Base-by-base conservation (phyloP, 2,888 invertebrate species). In the Galeopsomyia nigrocyanea region DNA sequence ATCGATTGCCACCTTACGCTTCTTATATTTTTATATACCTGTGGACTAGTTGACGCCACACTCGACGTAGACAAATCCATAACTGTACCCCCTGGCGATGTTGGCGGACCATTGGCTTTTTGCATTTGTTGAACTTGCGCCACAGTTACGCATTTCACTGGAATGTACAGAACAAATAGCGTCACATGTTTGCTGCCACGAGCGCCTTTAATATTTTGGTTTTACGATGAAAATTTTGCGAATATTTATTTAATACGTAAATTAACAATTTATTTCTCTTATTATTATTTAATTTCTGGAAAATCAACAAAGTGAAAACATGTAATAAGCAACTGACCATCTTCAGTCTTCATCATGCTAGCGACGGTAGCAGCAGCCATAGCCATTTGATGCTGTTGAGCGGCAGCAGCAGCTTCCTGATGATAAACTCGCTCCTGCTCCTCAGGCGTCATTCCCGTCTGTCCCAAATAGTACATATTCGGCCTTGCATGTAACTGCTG, bases 61-160 rank as follows among this genome's bases (percentile, higher is more conserved):
- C 94, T 95, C 80, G 95, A 94, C 77, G 95, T 94, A 79, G 95
- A 95, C 65, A 95, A 90, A 88, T 95, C 95, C 88, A 95, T 94
- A 79, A 95, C 94, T 16, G 94, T 93, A 76, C 93, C 92, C 62
- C 92, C 92, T 53, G 92, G 90, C 71, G 93, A 92, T 75, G 94
- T 92, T 58, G 94, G 94, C 19, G 91, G 91, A 49, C 89, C 89
- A 7, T 66, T 87, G 6, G 82, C 76, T 82, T 90, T 89, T 89
- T 86, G 86, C 84, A 92, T 88, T 88, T 91, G 88, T 73, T 87
- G 87, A 19, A 90, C 90, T 82, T 92, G 92, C 81, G 91, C 91
- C 76, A 92, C 92, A 77, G 93, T 92, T 78, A 92, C 92, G 84
- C 95, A 94, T 89, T 95, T 95, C 82, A 95, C 95, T 79, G 93